Percentiles rank a stretch among this genome's conserved stretches.
These are phyloP conservation scores for Rhagonycha fulva DNA, from an alignment of 2,888 invertebrate species.

Conservation along the genomic window DNA sequence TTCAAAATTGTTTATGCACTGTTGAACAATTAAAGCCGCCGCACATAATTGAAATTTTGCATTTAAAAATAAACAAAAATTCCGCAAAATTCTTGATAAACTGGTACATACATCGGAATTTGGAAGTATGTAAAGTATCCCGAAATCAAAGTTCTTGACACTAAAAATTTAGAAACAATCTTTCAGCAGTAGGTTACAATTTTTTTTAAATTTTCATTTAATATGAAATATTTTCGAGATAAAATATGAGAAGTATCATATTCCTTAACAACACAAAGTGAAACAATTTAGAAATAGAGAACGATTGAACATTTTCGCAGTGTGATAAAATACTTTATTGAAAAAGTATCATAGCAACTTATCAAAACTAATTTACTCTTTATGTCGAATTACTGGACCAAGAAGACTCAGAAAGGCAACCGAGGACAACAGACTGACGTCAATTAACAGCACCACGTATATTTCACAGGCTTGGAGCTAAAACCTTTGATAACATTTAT, in stretches of 20 bases:
- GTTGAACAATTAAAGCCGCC: no score
- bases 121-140: no score
- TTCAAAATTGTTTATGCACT: no score
- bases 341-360: neutral
- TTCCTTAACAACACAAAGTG: neutral
- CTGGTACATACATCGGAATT: no score
- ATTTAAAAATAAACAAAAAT: no score
- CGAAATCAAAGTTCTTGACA: no score
- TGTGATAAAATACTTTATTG: neutral
- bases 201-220: neutral
- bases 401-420: constrained; percentile 12
- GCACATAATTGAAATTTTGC: no score
- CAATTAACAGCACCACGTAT: constrained; percentile 5
- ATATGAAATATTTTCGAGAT: neutral
- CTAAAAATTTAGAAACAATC: no score
- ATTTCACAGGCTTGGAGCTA: neutral
- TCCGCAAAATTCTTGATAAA: no score
- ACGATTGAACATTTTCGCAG: neutral
- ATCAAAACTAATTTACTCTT: constrained; percentile 10
- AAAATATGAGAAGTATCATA: neutral
- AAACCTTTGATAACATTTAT: neutral
- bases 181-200: no score
- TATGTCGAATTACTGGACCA: constrained; percentile 20
- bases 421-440: constrained; percentile 9
- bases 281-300: neutral